phyloP scores from a whole-genome alignment of 1,140 invertebrate species.

The Danaus melanippus region DNA sequence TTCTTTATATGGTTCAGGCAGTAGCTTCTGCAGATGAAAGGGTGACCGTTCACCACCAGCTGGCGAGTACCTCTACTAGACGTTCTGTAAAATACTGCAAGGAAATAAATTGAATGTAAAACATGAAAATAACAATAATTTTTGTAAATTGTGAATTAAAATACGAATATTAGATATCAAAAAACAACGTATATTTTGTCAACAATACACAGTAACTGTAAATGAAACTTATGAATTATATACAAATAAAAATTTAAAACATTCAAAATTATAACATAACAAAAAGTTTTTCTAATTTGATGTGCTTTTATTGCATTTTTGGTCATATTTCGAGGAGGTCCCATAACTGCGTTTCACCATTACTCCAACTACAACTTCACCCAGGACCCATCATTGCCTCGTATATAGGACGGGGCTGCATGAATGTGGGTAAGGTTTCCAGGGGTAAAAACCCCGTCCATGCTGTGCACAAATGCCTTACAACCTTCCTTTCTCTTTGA shows the following conservation, averaged over 20 bases:
- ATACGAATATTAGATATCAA: neutral
- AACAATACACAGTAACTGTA: no score
- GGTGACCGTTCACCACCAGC: constrained; percentile 43
- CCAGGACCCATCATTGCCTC: constrained; percentile 14
- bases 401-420: constrained; percentile 14
- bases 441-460: constrained; percentile 12
- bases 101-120: constrained; percentile 12
- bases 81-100: constrained; percentile 52
- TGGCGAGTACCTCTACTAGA: constrained; percentile 42
- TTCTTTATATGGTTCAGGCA: constrained; percentile 53
- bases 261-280: no score
- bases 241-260: no score
- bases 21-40: constrained; percentile 52
- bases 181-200: no score
- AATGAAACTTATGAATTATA: no score
- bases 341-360: neutral
- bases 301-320: no score
- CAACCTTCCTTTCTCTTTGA: constrained; percentile 28
- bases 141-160: constrained; percentile 1
- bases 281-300: no score
- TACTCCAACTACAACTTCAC: constrained; percentile 13
- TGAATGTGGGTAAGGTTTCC: constrained; percentile 12
- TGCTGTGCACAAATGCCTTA: constrained; percentile 28
- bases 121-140: constrained; percentile 3
- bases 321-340: no score